Conservation (phyloP, 2,797 vertebrate species). For the Chrosomus eos region DNA sequence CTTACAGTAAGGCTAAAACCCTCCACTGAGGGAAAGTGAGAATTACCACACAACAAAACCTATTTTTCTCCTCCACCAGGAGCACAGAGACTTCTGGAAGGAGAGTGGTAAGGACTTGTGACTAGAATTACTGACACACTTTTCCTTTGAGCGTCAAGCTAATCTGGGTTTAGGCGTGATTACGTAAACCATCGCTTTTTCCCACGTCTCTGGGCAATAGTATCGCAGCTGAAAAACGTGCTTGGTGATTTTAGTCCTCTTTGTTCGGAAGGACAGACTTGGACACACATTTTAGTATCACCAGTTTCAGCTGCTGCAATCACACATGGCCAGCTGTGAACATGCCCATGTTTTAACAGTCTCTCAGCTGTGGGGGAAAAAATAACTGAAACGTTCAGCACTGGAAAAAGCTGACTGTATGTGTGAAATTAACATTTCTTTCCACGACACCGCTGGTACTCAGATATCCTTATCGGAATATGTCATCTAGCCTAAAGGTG, state of each 20-base stretch:
- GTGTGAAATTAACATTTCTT: background rate
- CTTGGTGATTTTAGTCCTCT: slow-evolving; percentile 37
- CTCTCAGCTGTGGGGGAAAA: background rate
- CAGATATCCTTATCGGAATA: background rate
- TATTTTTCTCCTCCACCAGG: slow-evolving; percentile 58
- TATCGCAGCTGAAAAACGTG: slow-evolving; percentile 6
- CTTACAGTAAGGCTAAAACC: background rate
- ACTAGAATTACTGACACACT: slow-evolving; percentile 73
- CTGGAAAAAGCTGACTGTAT: background rate
- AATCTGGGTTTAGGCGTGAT: slow-evolving; percentile 67
- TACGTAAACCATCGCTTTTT: slow-evolving; percentile 48
- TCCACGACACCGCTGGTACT: background rate
- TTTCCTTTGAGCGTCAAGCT: slow-evolving; percentile 59
- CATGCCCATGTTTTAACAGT: slow-evolving; percentile 19
- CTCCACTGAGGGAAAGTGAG: slow-evolving; percentile 42
- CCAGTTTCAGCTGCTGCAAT: slow-evolving; percentile 30
- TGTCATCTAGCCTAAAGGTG: too few relatives aligned
- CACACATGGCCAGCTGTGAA: slow-evolving; percentile 38
- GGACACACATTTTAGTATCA: slow-evolving; percentile 27
- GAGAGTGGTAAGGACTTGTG: slow-evolving; percentile 63
- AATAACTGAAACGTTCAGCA: background rate
- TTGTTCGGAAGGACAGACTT: slow-evolving; percentile 16
- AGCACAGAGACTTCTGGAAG: slow-evolving; percentile 64
- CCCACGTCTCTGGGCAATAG: slow-evolving; percentile 40
- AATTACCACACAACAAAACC: slow-evolving; percentile 66